Conservation (phyloP, 1,140 invertebrate species). For the Tachypleus tridentatus region DNA sequence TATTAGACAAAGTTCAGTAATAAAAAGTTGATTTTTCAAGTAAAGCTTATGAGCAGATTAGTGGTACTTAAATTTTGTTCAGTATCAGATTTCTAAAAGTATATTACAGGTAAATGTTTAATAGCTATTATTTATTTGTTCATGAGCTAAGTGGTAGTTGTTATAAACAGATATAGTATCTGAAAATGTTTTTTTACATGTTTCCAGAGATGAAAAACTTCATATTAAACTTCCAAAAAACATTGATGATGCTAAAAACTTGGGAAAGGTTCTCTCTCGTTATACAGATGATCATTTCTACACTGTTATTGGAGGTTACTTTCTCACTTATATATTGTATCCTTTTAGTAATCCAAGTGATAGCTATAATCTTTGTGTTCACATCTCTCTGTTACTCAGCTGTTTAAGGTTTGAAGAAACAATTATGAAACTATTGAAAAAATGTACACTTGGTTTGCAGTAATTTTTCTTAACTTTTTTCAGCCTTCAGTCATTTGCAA, state of each 20-base stretch:
- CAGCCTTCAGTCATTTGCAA: conserved; percentile 97
- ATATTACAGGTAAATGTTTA: conserved; percentile 1
- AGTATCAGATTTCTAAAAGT: conserved; percentile 5
- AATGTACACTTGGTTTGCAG: conserved; percentile 2
- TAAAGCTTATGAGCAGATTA: conserved; percentile 32
- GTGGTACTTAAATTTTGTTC: background rate
- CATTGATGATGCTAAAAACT: conserved; percentile 90
- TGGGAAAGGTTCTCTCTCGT: conserved; percentile 75
- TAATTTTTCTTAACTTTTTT: conserved; percentile 1
- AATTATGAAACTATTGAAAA: conserved; percentile 10
- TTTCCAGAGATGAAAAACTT: conserved; percentile 70
- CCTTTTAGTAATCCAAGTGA: conserved; percentile 46
- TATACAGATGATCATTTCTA: conserved; percentile 93
- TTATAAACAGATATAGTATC: too few species aligned
- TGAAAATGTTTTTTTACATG: conserved; percentile 18
- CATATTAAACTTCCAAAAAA: conserved; percentile 82
- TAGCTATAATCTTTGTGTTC: background rate
- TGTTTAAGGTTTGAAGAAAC: conserved; percentile 13
- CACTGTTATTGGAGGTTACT: conserved; percentile 78
- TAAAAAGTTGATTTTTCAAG: conserved; percentile 5
- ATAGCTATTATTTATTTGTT: conserved; percentile 2
- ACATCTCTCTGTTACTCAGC: conserved; percentile 23
- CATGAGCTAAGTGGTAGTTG: too few species aligned
- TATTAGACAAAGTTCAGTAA: too few species aligned
- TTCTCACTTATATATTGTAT: conserved; percentile 97